phyloP scores from a whole-genome alignment of 2,888 invertebrate species.

The Sycophila texana region DNA sequence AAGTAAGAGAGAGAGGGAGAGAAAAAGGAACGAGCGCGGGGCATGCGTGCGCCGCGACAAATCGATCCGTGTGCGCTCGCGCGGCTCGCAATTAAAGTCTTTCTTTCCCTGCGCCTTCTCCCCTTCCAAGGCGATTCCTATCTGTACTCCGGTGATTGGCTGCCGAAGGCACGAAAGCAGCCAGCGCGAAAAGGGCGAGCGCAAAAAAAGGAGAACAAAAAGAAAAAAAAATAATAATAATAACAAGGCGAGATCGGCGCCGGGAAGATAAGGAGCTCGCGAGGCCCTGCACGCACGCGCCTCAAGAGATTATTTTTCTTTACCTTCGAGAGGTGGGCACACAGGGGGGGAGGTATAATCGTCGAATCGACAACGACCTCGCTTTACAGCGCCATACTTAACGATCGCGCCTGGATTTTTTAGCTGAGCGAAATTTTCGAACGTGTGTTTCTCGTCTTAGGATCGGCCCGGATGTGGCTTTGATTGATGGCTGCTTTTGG shows the following conservation, averaged over 20 bases:
- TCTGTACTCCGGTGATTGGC: slow-evolving; percentile 64
- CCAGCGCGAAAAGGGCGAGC: slow-evolving; percentile 10
- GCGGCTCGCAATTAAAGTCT: slow-evolving; percentile 68
- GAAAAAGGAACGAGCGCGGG: neutral
- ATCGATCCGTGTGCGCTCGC: slow-evolving; percentile 64
- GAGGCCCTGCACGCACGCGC: slow-evolving; percentile 8
- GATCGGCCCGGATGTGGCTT: no score
- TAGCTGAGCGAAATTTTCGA: no score
- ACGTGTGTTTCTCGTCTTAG: no score
- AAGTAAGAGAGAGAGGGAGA: neutral
- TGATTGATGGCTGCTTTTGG: no score
- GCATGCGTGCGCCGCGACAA: slow-evolving; percentile 62
- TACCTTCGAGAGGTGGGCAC: no score
- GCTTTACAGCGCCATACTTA: no score
- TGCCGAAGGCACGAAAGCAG: slow-evolving; percentile 40
- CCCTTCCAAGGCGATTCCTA: slow-evolving; percentile 63
- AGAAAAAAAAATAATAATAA: slow-evolving; percentile 46
- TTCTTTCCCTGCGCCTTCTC: slow-evolving; percentile 12
- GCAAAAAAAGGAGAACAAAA: slow-evolving; percentile 16
- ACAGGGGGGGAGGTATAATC: neutral
- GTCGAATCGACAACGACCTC: slow-evolving; percentile 14
- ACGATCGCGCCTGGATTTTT: no score
- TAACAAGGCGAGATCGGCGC: neutral
- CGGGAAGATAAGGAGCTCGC: slow-evolving; percentile 11
- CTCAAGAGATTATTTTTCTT: neutral